Conservation (phyloP, 2,797 vertebrate species). For the Heteromormyrus szaboi region DNA sequence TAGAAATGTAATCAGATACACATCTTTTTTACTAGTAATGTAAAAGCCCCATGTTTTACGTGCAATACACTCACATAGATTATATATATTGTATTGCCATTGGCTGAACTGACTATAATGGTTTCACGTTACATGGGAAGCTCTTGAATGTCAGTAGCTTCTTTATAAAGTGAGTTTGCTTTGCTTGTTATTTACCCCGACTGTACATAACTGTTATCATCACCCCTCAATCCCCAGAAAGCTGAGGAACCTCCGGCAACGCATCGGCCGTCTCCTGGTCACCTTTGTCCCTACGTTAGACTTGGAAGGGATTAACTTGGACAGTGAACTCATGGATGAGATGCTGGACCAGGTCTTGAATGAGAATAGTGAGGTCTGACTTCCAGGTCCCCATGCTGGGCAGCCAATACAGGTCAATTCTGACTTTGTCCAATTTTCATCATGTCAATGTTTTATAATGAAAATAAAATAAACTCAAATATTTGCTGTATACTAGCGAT, state of each 20-base stretch:
- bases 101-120: neutral
- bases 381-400: neutral
- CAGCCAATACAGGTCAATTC: neutral
- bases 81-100: neutral
- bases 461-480: neutral
- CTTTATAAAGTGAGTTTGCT: neutral
- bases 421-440: neutral
- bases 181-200: neutral
- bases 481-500: neutral
- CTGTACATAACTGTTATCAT: neutral
- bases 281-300: conserved; percentile 69
- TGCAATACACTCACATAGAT: neutral
- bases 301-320: conserved; percentile 68
- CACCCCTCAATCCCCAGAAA: conserved; percentile 38
- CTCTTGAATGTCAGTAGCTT: neutral
- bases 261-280: conserved; percentile 63
- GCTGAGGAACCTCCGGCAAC: conserved; percentile 63
- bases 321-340: conserved; percentile 66
- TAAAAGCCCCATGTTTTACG: neutral
- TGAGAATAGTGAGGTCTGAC: conserved; percentile 46
- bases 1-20: neutral
- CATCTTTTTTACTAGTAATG: neutral
- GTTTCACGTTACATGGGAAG: neutral
- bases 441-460: neutral
- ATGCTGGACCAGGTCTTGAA: conserved; percentile 68